Percentiles rank a stretch among this genome's conserved stretches.
Evolutionary conservation across 2,888 invertebrate genomes (phyloP).

Genomic region (Scaptomyza cyrtandrae): DNA sequence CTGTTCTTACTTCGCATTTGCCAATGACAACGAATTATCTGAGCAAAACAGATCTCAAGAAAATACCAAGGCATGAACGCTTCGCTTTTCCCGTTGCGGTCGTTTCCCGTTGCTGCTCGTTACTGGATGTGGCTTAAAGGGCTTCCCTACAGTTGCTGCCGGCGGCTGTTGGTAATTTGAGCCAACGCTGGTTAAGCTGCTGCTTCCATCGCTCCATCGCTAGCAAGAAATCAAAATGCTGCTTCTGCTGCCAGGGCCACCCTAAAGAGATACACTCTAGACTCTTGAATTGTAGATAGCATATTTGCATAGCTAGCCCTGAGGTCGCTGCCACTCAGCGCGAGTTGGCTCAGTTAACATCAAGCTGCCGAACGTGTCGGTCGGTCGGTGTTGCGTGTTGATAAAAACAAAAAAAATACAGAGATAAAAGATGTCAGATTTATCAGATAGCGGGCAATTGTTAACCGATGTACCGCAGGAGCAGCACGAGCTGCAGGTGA

Average conservation of each 20-base stretch:
- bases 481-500: constrained; percentile 62
- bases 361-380: constrained; percentile 60
- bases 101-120: constrained; percentile 46
- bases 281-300: constrained; percentile 1
- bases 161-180: constrained; percentile 48
- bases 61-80: constrained; percentile 29
- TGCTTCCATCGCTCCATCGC: constrained; percentile 24
- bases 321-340: constrained; percentile 19
- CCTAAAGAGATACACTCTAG: constrained; percentile 33
- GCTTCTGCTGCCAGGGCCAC: constrained; percentile 35
- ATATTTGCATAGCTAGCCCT: constrained; percentile 25
- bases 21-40: constrained; percentile 31
- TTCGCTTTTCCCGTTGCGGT: constrained; percentile 48
- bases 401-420: constrained; percentile 4
- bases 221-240: constrained; percentile 45
- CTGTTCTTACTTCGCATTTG: constrained; percentile 23
- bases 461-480: constrained; percentile 43
- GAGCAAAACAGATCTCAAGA: constrained; percentile 58
- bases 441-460: constrained; percentile 42
- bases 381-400: constrained; percentile 25
- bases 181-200: constrained; percentile 37
- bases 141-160: constrained; percentile 61
- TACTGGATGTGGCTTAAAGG: constrained; percentile 59
- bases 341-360: constrained; percentile 50
- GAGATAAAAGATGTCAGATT: constrained; percentile 56